Conservation (phyloP, 2,797 vertebrate genomes). For the Myotis pilosus region DNA sequence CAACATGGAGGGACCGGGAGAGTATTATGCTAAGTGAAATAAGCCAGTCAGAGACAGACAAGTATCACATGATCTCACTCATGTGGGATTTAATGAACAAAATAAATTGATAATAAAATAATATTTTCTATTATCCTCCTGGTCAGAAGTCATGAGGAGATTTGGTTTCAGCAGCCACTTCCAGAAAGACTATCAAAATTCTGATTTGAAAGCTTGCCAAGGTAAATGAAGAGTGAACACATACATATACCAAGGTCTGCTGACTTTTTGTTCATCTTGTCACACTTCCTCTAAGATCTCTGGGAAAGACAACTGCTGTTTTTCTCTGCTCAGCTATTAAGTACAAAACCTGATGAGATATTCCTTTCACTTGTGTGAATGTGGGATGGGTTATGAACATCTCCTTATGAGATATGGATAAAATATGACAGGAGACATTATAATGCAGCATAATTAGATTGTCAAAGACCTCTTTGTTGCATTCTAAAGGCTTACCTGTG, state of each 20-base stretch:
- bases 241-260: background rate
- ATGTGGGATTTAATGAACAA: no score
- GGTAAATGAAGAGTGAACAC: background rate
- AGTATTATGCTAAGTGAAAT: no score
- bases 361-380: background rate
- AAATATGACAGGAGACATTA: background rate
- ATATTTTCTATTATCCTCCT: background rate
- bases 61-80: no score
- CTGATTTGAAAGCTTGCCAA: background rate
- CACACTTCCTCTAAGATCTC: background rate
- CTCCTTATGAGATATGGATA: background rate
- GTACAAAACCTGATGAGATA: background rate
- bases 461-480: background rate
- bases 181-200: background rate
- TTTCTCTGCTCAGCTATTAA: background rate
- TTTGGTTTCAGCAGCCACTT: background rate
- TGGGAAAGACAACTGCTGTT: background rate
- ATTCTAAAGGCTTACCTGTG: slow-evolving; percentile 2
- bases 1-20: no score
- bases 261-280: background rate
- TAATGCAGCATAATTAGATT: background rate
- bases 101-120: background rate
- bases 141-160: background rate
- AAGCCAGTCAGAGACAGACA: no score
- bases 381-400: background rate